Percentiles rank a stretch among this genome's conserved stretches.
phyloP scores from a whole-genome alignment of 2,888 invertebrate species.

The Spodoptera picta region DNA sequence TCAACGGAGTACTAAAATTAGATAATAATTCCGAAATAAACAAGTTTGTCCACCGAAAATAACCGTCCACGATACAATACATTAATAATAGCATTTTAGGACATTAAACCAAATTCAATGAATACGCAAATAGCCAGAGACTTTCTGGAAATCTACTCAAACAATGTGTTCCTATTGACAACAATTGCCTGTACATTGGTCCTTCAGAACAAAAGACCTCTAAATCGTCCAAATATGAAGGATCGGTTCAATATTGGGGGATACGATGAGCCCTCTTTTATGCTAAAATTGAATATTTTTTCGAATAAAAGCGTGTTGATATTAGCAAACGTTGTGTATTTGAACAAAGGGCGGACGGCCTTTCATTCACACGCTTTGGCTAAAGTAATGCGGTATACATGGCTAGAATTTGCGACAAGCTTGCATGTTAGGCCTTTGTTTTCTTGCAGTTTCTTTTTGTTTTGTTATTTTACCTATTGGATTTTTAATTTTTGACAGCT shows the following conservation, averaged over 20 bases:
- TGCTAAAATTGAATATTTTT: conserved; percentile 40
- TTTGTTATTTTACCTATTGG: no score
- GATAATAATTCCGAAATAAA: not conserved
- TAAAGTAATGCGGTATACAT: conserved; percentile 18
- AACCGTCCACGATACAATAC: not conserved
- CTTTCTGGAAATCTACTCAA: conserved; percentile 19
- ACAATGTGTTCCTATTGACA: conserved; percentile 3
- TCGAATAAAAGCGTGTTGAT: conserved; percentile 36
- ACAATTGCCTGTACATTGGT: conserved; percentile 3
- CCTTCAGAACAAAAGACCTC: conserved; percentile 10
- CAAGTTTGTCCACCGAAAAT: not conserved
- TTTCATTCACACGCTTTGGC: conserved; percentile 16
- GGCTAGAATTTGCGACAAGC: conserved; percentile 9
- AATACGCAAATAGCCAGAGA: not conserved
- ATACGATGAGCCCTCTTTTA: conserved; percentile 8
- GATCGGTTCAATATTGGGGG: no score
- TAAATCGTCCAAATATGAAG: not conserved
- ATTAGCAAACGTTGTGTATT: conserved; percentile 36
- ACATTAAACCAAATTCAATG: conserved; percentile 2
- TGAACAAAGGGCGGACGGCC: conserved; percentile 37
- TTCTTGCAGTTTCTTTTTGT: not conserved
- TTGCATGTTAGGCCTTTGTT: not conserved
- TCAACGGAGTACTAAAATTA: no score
- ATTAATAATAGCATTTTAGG: conserved; percentile 15
- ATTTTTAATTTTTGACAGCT: no score